Evolutionary conservation across 2,888 invertebrate species (phyloP).

Genomic region (Phyllotreta cruciferae): DNA sequence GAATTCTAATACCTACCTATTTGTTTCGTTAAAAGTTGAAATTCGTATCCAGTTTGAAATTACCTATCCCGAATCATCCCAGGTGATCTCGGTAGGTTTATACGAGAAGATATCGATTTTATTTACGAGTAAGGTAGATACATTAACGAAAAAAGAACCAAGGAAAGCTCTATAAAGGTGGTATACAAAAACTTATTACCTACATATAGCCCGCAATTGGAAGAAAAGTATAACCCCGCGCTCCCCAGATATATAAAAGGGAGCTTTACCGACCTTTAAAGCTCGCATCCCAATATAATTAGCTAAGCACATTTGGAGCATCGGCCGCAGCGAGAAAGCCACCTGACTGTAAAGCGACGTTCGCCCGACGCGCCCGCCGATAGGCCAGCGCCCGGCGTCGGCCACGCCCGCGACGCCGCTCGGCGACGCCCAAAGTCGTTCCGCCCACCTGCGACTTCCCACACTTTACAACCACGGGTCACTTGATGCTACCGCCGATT

Average conservation of each 20-base stretch:
- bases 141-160: too few relatives aligned
- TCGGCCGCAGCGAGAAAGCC: slow-evolving; percentile 56
- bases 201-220: too few relatives aligned
- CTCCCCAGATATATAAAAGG: background rate
- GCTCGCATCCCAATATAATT: slow-evolving; percentile 40
- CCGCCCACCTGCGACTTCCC: slow-evolving; percentile 60
- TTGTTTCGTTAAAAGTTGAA: too few relatives aligned
- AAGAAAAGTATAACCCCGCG: too few relatives aligned
- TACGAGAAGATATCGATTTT: too few relatives aligned
- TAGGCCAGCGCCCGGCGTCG: slow-evolving; percentile 27
- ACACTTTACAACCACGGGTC: slow-evolving; percentile 61
- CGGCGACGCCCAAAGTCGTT: slow-evolving; percentile 55
- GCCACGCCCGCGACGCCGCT: slow-evolving; percentile 21
- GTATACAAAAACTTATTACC: too few relatives aligned
- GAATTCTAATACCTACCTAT: too few relatives aligned
- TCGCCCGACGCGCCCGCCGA: slow-evolving; percentile 43
- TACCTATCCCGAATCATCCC: too few relatives aligned
- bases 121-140: too few relatives aligned
- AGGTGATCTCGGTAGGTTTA: too few relatives aligned
- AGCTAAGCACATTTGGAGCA: slow-evolving; percentile 55
- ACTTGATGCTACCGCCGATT: slow-evolving; percentile 57
- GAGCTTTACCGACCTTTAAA: slow-evolving; percentile 6
- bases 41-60: too few relatives aligned
- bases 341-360: slow-evolving; percentile 57
- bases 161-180: too few relatives aligned